These are phyloP conservation scores for Orthonevra nobilis DNA, from an alignment of 2,888 invertebrate genomes.

Conservation along the genomic window DNA sequence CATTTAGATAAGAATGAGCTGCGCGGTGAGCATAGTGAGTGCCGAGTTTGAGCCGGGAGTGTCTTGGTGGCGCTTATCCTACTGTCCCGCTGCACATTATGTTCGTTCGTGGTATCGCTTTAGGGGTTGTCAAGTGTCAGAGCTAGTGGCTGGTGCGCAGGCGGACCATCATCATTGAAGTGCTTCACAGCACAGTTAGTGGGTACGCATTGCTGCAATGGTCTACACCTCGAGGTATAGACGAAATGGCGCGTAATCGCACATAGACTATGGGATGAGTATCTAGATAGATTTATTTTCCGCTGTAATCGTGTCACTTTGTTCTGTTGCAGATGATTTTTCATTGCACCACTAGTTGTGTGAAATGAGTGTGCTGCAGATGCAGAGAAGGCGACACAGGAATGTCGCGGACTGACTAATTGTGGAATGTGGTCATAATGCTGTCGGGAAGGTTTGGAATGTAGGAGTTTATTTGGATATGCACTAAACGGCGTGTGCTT, in stretches of 20 bases:
- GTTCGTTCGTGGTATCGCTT: conserved; percentile 54
- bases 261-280: conserved; percentile 35
- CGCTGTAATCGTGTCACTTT: conserved; percentile 44
- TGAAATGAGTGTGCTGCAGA: not conserved
- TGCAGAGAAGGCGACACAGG: not conserved
- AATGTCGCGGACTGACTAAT: conserved; percentile 7
- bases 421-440: conserved; percentile 1
- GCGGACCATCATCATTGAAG: conserved; percentile 43
- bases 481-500: too few species aligned
- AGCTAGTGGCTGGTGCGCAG: conserved; percentile 38
- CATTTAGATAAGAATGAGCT: conserved; percentile 78
- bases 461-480: too few species aligned
- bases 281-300: conserved; percentile 61
- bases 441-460: too few species aligned
- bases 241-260: conserved; percentile 19
- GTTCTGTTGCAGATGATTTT: conserved; percentile 46
- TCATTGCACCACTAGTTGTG: too few species aligned
- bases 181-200: not conserved
- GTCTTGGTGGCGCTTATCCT: conserved; percentile 65
- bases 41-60: conserved; percentile 10
- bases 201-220: not conserved
- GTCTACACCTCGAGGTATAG: not conserved
- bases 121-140: conserved; percentile 66
- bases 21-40: conserved; percentile 41
- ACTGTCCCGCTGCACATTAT: conserved; percentile 55